Conservation (phyloP, 35 echinoderm and acorn worm species). For the Nesometra sesokonis region DNA sequence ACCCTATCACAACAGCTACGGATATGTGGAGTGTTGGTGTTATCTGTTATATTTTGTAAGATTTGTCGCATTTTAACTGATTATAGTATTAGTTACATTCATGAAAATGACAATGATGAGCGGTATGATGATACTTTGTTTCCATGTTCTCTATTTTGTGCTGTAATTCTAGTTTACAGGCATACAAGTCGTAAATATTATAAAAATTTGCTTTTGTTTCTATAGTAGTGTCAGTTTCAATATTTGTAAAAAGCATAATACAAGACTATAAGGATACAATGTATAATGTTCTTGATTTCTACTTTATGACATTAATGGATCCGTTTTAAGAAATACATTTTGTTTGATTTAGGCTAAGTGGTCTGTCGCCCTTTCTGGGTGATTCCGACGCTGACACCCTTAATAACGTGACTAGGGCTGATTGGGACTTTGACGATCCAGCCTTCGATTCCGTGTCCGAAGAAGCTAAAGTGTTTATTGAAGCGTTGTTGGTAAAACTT, state of each 20-base stretch:
- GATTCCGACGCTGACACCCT: conserved; percentile 72
- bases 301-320: too few species aligned
- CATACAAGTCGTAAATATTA: too few species aligned
- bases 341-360: conserved; percentile 52
- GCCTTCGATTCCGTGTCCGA: conserved; percentile 81
- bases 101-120: too few species aligned
- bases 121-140: too few species aligned
- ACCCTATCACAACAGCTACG: not conserved
- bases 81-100: too few species aligned
- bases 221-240: too few species aligned
- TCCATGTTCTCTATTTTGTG: too few species aligned
- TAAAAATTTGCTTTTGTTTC: too few species aligned
- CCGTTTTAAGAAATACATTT: not conserved
- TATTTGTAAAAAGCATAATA: too few species aligned
- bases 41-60: conserved; percentile 91
- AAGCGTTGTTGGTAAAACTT: conserved; percentile 36
- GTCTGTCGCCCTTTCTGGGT: conserved; percentile 94
- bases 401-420: conserved; percentile 69
- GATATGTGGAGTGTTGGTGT: conserved; percentile 83
- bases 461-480: conserved; percentile 79
- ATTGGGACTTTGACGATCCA: conserved; percentile 97
- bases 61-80: conserved; percentile 4
- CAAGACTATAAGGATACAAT: too few species aligned
- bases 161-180: too few species aligned
- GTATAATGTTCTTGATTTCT: too few species aligned